A percentile compares a stretch with the other conserved stretches of the same genome.
Conservation (phyloP, 1,140 invertebrate genomes). For the Vollenhovia emeryi region DNA sequence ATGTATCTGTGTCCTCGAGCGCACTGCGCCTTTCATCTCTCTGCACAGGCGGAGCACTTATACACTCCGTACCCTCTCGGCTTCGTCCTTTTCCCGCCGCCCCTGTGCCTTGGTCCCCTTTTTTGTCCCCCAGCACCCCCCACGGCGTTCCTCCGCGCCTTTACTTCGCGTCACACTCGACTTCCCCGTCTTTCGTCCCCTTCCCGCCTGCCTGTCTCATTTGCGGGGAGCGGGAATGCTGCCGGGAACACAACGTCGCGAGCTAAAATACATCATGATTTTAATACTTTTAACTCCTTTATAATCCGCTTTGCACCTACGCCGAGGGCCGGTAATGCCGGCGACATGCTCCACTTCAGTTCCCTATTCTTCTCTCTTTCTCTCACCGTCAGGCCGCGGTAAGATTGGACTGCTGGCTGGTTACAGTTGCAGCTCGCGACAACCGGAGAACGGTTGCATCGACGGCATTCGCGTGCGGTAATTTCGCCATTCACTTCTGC, state of each 20-base stretch:
- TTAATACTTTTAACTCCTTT: constrained; percentile 84
- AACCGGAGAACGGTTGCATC: constrained; percentile 18
- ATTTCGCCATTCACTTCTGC: constrained; percentile 64
- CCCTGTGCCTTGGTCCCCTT: constrained; percentile 23
- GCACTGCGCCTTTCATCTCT: constrained; percentile 83
- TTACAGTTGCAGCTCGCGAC: constrained; percentile 14
- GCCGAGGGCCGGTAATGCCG: constrained; percentile 52
- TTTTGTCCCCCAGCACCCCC: constrained; percentile 39
- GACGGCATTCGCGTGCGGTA: constrained; percentile 25
- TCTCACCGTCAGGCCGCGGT: neutral
- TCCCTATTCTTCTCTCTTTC: constrained; percentile 23
- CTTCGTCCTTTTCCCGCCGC: constrained; percentile 60
- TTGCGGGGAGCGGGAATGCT: constrained; percentile 63
- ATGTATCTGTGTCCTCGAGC: constrained; percentile 84
- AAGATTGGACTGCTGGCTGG: constrained; percentile 4
- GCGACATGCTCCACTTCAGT: constrained; percentile 19
- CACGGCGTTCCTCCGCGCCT: constrained; percentile 37
- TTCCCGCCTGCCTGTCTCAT: constrained; percentile 37
- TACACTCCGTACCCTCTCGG: constrained; percentile 75
- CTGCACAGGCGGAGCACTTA: constrained; percentile 82
- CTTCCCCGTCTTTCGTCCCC: constrained; percentile 63
- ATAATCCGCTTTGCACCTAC: constrained; percentile 81
- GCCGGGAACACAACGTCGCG: constrained; percentile 39
- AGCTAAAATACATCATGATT: constrained; percentile 82
- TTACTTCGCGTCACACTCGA: constrained; percentile 70